Conservation (phyloP, 2,113 vertebrate genomes). For the Strix uralensis region DNA sequence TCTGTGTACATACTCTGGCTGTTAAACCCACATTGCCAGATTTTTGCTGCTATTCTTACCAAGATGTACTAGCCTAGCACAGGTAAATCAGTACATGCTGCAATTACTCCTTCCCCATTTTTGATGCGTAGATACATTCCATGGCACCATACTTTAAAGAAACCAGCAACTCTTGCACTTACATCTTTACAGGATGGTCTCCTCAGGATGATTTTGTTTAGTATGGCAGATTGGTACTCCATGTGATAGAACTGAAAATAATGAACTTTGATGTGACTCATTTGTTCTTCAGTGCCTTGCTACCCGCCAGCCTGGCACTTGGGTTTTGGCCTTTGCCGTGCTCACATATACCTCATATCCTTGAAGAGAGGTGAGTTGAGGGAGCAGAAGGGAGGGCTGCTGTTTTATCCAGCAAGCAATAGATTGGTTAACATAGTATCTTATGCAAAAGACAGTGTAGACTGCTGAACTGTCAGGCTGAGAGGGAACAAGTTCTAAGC, state of each 20-base stretch:
- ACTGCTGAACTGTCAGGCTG: neutral
- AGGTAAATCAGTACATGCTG: neutral
- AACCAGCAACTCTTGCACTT: neutral
- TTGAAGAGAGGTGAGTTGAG: neutral
- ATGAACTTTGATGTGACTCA: neutral
- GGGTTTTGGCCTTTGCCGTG: neutral
- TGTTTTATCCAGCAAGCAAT: neutral
- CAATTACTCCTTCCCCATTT: neutral
- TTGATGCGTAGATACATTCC: neutral
- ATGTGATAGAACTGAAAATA: neutral
- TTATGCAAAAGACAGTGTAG: neutral
- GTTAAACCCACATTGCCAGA: neutral
- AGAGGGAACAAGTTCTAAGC: neutral
- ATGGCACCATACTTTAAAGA: neutral
- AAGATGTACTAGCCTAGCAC: neutral
- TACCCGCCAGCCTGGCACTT: neutral
- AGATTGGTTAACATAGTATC: neutral
- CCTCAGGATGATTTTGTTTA: neutral
- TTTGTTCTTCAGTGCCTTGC: neutral
- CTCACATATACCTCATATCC: neutral
- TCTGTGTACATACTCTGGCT: neutral
- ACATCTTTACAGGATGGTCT: neutral
- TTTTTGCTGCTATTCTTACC: neutral
- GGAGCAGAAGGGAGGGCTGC: neutral
- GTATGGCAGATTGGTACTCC: neutral